These are phyloP conservation scores for Temnothorax unifasciatus DNA, from an alignment of 2,888 invertebrate species.

Conservation along the genomic window DNA sequence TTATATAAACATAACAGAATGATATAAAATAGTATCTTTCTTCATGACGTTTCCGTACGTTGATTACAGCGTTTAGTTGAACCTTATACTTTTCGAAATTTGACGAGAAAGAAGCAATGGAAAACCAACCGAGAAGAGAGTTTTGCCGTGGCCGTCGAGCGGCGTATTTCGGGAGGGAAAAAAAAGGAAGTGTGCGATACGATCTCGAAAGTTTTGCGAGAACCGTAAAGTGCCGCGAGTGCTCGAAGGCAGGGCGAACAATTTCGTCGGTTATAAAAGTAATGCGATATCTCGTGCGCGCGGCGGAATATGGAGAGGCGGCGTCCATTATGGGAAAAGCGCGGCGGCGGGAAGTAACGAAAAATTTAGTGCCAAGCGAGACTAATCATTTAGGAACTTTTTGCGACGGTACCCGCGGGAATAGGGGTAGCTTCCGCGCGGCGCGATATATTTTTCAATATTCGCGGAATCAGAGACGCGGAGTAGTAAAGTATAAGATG, in stretches of 20 bases:
- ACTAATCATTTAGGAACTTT: slow-evolving; percentile 64
- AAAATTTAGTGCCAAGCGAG: slow-evolving; percentile 64
- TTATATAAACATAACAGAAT: neutral
- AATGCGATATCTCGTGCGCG: slow-evolving; percentile 46
- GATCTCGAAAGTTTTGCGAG: slow-evolving; percentile 41
- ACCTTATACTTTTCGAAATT: slow-evolving; percentile 6
- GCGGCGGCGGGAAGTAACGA: slow-evolving; percentile 48
- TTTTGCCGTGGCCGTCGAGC: neutral
- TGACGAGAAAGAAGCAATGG: slow-evolving; percentile 12
- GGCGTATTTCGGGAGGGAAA: neutral
- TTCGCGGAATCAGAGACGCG: slow-evolving; percentile 52
- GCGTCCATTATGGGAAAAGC: slow-evolving; percentile 51
- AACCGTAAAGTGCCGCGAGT: slow-evolving; percentile 40
- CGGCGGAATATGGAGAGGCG: slow-evolving; percentile 29
- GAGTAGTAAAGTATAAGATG: slow-evolving; percentile 21
- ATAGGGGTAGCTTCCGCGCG: slow-evolving; percentile 1
- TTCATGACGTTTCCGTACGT: neutral
- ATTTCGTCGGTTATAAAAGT: slow-evolving; percentile 56
- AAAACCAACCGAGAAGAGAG: slow-evolving; percentile 28
- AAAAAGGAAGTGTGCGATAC: slow-evolving; percentile 18
- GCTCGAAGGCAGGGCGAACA: slow-evolving; percentile 32
- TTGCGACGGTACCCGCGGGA: slow-evolving; percentile 43
- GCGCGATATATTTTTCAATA: slow-evolving; percentile 65
- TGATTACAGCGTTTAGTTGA: slow-evolving; percentile 2
- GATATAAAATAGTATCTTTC: neutral